Evolutionary conservation across 2,113 vertebrate genomes (phyloP).

Genomic region (Cettia cetti): DNA sequence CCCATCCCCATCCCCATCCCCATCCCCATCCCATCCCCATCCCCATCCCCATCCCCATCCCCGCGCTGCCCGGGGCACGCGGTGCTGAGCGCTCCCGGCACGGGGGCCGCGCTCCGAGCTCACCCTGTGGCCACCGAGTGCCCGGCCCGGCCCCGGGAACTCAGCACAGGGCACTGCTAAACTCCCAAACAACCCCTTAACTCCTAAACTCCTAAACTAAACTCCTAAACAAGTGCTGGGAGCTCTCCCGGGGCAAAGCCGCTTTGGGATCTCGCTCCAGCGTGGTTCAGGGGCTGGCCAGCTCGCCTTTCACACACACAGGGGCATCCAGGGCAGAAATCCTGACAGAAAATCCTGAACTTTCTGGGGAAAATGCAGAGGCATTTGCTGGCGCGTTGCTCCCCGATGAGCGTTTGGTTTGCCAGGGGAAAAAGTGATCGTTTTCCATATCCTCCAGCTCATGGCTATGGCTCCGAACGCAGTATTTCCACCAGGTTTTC

Average conservation of each 20-base stretch:
- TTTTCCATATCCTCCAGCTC: background rate
- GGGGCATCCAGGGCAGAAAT: background rate
- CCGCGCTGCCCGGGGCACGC: background rate
- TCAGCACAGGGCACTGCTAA: background rate
- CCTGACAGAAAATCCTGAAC: background rate
- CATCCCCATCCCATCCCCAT: too few species aligned
- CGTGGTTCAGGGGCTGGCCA: background rate
- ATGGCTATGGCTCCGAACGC: background rate
- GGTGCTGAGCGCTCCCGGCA: background rate
- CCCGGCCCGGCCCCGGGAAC: background rate
- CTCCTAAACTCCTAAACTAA: too few species aligned
- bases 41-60: too few species aligned
- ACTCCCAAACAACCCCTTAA: background rate
- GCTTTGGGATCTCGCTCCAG: fast-evolving
- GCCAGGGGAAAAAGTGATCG: background rate
- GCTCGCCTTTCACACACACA: background rate
- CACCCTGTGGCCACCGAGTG: fast-evolving
- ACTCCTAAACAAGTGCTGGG: fast-evolving
- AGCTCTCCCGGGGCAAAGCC: background rate
- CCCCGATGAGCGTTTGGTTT: background rate
- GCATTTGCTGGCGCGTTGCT: background rate
- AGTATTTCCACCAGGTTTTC: background rate
- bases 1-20: too few species aligned
- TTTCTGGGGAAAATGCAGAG: background rate
- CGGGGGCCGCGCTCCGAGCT: background rate